Evolutionary conservation across 2,113 vertebrate genomes (phyloP).

Genomic region (Talpa occidentalis): DNA sequence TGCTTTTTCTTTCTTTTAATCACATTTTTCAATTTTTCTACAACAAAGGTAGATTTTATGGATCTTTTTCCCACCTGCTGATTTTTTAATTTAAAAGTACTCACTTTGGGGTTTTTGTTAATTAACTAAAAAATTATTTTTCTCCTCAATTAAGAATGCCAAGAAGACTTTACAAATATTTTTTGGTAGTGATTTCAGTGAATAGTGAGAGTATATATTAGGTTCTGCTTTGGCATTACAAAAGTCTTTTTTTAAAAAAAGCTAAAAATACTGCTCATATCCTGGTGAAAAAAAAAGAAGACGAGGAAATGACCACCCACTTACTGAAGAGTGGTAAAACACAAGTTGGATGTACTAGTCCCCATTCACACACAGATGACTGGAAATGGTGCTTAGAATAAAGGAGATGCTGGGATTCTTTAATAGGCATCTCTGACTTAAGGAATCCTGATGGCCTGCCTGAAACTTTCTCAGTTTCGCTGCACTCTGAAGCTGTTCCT

Average conservation of each 20-base stretch:
- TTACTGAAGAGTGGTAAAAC: constrained; percentile 5
- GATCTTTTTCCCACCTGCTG: background rate
- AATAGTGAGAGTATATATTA: background rate
- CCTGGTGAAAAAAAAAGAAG: background rate
- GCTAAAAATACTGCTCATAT: background rate
- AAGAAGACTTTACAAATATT: background rate
- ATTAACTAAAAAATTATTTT: constrained; percentile 28
- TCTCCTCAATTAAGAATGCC: background rate
- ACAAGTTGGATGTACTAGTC: background rate
- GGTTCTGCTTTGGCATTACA: constrained; percentile 4
- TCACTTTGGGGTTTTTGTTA: constrained; percentile 24
- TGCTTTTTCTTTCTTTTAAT: constrained; percentile 12
- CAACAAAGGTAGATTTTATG: background rate
- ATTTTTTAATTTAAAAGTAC: constrained; percentile 28
- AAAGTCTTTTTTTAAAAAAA: background rate
- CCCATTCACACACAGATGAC: background rate
- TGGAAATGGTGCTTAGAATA: background rate
- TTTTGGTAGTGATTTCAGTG: constrained; percentile 21
- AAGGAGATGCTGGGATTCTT: background rate
- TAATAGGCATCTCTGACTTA: background rate
- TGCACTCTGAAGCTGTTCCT: background rate
- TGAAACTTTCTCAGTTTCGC: background rate
- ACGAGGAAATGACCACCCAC: constrained; percentile 30
- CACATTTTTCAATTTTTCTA: constrained; percentile 43
- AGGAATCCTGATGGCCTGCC: background rate